Base-by-base conservation (phyloP, 2,888 invertebrate species). In the Hypomecis punctinalis region DNA sequence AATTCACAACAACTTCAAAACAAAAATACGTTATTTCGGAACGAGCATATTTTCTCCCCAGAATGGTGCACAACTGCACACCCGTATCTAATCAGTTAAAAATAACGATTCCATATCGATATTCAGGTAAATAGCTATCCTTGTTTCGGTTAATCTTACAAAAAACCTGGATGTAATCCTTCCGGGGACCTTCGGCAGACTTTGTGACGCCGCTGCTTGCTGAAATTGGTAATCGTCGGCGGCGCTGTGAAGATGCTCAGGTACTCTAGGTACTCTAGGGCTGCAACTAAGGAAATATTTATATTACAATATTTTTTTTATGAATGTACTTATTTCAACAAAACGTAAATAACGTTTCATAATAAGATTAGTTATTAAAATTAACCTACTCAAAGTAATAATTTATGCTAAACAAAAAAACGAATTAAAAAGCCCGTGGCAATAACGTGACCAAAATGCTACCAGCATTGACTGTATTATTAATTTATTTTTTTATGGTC, bases 111-210 rank as follows among this genome's bases (percentile, higher is more conserved):
- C 5, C 5, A 23, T 39, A 39, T 54, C 64, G 71, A 58, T 74
- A 76, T 77, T 76, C 80, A 85, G 81, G 84, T 87, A 88, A 85
- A 82, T 80, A 84, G 63, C 60, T 61, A 72, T 75, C 77, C 77
- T 79, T 78, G 78, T 82, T 81, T 81, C 75, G 82, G 73, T 56
- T 88, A 85, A 89, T 88, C 89, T 81, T 9, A 85, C 87, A 89
- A 89, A 90, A 90, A 90, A 77, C 71, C 71, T 75, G 75, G 76
- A 77, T 74, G 73, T 90, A 91, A 91, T 90, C 91, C 91, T 90
- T 90, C 91, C 90, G 90, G 88, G 77, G 80, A 83, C 82, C 86
- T 86, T 88, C 84, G 85, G 84, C 81, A 91, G 91, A 93, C 91
- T 90, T 90, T 89, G 90, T 86, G 92, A 83, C 92, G 91, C 89